These are phyloP conservation scores for Phyto melanocephala DNA, from an alignment of 2,888 invertebrate genomes.

Conservation along the genomic window DNA sequence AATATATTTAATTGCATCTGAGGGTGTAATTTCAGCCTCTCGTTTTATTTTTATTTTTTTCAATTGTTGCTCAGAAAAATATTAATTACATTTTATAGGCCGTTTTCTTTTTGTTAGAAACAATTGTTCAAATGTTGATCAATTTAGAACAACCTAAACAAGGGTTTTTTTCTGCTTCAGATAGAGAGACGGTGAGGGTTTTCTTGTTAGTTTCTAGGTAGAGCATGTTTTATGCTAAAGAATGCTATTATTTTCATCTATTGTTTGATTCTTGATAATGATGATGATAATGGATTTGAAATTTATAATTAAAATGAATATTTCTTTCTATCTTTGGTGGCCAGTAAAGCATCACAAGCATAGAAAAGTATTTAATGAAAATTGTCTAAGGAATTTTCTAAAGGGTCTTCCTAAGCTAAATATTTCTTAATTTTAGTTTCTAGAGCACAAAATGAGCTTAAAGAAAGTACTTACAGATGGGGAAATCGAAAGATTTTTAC, in stretches of 20 bases:
- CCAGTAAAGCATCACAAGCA: no score
- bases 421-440: no score
- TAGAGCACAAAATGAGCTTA: no score
- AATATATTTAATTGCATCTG: conserved; percentile 62
- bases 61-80: conserved; percentile 60
- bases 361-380: no score
- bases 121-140: conserved; percentile 21
- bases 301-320: neutral
- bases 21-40: conserved; percentile 62
- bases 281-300: conserved; percentile 7
- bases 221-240: neutral
- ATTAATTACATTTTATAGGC: conserved; percentile 51
- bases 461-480: no score
- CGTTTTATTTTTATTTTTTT: no score
- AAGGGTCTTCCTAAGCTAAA: no score
- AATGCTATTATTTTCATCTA: conserved; percentile 22
- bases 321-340: no score
- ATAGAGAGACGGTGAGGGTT: neutral
- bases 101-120: conserved; percentile 20
- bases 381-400: no score
- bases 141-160: conserved; percentile 14
- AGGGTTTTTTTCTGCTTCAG: neutral
- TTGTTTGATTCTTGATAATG: conserved; percentile 11
- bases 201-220: conserved; percentile 22
- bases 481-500: no score